A percentile compares a stretch with the other conserved stretches of the same genome.
phyloP scores from a whole-genome alignment of 2,888 invertebrate species.

The Temnothorax rugatulus region DNA sequence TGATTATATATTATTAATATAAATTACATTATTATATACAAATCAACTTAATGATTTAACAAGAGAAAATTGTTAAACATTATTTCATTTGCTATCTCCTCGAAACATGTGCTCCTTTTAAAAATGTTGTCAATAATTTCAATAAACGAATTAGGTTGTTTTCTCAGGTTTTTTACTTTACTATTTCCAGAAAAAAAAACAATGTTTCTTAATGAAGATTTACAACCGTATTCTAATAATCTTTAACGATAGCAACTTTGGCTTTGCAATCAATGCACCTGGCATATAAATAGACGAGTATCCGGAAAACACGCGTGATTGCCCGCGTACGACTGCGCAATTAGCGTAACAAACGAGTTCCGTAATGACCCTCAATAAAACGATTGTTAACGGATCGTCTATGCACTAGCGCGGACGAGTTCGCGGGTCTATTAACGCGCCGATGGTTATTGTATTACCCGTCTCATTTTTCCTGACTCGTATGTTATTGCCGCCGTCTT shows the following conservation, averaged over 20 bases:
- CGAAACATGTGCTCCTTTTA: neutral
- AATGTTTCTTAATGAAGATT: neutral
- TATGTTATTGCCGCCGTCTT: constrained; percentile 51
- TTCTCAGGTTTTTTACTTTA: too few relatives aligned
- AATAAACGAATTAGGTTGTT: neutral
- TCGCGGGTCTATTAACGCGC: constrained; percentile 33
- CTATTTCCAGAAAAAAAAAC: too few relatives aligned
- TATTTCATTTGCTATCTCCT: neutral
- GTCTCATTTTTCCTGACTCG: constrained; percentile 4
- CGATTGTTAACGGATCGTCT: constrained; percentile 36
- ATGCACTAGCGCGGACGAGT: neutral
- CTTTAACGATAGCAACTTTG: neutral
- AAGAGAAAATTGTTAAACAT: neutral
- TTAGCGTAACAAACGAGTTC: constrained; percentile 48
- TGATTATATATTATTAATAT: neutral
- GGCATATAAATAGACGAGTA: constrained; percentile 2
- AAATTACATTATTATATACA: neutral
- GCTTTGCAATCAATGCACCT: neutral
- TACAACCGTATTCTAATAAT: neutral
- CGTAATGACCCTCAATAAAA: constrained; percentile 33
- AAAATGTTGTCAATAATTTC: neutral
- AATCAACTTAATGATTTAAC: neutral
- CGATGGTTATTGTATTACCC: constrained; percentile 33
- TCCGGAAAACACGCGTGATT: constrained; percentile 25
- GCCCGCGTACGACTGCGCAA: constrained; percentile 17